These are phyloP conservation scores for Coturnix japonica DNA, from an alignment of 2,113 vertebrate genomes.

Conservation along the genomic window DNA sequence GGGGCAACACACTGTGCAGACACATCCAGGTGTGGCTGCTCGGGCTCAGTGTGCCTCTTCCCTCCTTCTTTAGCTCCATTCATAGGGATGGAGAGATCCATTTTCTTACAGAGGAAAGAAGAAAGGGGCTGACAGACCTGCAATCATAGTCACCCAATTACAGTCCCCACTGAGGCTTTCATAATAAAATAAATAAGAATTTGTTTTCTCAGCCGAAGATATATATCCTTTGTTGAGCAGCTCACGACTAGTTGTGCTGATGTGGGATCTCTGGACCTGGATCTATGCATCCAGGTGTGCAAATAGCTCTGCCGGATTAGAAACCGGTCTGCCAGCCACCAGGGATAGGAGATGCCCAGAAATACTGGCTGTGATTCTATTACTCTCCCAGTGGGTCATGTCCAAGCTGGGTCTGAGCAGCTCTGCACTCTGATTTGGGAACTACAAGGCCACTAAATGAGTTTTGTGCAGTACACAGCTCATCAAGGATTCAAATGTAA, in stretches of 20 bases:
- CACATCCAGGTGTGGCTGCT: neutral
- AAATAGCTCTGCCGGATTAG: neutral
- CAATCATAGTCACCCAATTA: neutral
- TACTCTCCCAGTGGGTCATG: neutral
- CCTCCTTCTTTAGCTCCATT: neutral
- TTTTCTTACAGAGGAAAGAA: neutral
- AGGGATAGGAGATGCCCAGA: neutral
- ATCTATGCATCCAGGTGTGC: neutral
- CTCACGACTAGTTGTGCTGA: rapidly evolving
- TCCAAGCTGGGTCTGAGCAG: neutral
- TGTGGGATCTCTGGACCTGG: neutral
- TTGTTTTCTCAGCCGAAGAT: neutral
- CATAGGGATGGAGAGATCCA: neutral
- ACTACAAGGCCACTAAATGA: neutral
- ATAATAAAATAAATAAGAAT: neutral
- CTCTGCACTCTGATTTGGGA: neutral
- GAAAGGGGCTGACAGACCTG: neutral
- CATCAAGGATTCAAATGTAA: conserved; percentile 34
- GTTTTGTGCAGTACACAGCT: neutral
- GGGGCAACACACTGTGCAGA: neutral
- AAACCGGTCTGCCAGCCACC: neutral
- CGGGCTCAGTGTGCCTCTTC: neutral
- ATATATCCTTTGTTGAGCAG: neutral
- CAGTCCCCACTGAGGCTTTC: neutral
- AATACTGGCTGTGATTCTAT: neutral